Conservation (phyloP, 2,888 invertebrate species). For the Strigamia maritima region DNA sequence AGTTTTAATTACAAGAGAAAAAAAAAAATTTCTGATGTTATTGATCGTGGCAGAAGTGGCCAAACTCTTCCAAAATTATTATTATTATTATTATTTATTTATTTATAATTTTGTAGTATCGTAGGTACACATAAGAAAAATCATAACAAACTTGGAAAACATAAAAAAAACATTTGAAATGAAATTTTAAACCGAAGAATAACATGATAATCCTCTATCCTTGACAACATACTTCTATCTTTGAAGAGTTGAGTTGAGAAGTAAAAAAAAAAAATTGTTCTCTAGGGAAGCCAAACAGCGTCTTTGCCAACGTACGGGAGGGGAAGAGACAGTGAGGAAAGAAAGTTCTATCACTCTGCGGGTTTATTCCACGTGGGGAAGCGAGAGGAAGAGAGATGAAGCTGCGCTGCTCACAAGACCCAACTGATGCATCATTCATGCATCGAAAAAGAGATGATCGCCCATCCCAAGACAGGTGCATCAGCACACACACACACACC, state of each 20-base stretch:
- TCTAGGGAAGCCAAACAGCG: background rate
- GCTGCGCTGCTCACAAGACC: constrained; percentile 26
- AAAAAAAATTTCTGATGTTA: no score
- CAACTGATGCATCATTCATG: constrained; percentile 34
- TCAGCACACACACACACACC: constrained; percentile 26
- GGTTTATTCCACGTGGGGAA: constrained; percentile 26
- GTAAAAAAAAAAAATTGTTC: background rate
- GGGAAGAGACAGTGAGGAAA: background rate
- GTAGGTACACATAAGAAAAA: no score
- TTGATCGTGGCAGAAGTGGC: no score
- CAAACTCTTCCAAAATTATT: no score
- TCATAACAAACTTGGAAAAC: background rate
- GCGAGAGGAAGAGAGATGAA: background rate
- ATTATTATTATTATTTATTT: no score
- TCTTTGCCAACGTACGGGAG: background rate
- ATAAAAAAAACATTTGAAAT: background rate
- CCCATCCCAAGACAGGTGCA: constrained; percentile 25
- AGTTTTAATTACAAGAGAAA: background rate
- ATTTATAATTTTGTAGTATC: no score
- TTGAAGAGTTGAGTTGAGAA: background rate
- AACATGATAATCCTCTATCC: constrained; percentile 6
- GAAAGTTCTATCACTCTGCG: constrained; percentile 22
- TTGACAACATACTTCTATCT: background rate
- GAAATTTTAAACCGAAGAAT: constrained; percentile 14
- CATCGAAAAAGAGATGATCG: constrained; percentile 23